phyloP scores from a whole-genome alignment of 2,888 invertebrate species.

The Limnephilus auricula region DNA sequence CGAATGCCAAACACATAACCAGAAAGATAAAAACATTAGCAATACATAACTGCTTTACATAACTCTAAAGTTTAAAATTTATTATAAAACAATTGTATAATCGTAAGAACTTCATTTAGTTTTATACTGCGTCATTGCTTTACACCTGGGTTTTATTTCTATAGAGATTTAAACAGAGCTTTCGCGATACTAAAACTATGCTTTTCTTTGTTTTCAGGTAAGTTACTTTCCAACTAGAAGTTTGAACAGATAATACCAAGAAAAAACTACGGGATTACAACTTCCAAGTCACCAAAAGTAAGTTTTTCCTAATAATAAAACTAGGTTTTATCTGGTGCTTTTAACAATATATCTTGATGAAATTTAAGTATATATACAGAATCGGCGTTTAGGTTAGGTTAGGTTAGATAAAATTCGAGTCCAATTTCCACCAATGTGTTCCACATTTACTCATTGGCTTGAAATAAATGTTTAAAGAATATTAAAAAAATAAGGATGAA shows the following conservation, averaged over 20 bases:
- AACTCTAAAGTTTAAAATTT: too few relatives aligned
- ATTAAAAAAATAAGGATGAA: too few relatives aligned
- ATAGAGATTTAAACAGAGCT: not conserved
- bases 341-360: not conserved
- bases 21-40: too few relatives aligned
- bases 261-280: not conserved
- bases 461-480: too few relatives aligned
- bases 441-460: too few relatives aligned
- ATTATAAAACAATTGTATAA: too few relatives aligned
- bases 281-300: not conserved
- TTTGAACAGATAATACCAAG: not conserved
- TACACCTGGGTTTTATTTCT: not conserved
- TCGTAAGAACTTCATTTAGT: too few relatives aligned
- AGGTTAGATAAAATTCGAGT: too few relatives aligned
- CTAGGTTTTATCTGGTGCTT: not conserved
- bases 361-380: conserved; percentile 2
- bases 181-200: not conserved
- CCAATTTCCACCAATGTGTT: too few relatives aligned
- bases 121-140: not conserved
- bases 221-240: not conserved
- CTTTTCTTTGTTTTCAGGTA: not conserved
- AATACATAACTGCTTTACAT: too few relatives aligned
- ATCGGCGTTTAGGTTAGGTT: too few relatives aligned
- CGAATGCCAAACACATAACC: too few relatives aligned
- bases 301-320: not conserved